Conservation (phyloP, 2,113 vertebrate species). For the Bettongia penicillata region DNA sequence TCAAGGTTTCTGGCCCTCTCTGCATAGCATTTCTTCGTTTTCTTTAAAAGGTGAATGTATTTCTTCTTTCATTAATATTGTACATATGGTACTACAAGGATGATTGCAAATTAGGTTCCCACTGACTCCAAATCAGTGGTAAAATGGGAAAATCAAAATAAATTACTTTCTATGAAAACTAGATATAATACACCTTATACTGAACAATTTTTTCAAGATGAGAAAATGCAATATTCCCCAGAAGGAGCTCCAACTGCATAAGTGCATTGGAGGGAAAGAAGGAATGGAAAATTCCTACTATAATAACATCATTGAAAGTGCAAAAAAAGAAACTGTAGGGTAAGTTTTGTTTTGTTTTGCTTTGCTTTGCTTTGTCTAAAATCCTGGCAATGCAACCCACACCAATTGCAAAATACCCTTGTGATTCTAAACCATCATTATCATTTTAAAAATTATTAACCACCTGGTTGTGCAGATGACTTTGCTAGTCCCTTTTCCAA, state of each 20-base stretch:
- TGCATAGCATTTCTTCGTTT: not conserved
- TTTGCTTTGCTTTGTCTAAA: not conserved
- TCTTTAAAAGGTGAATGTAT: not conserved
- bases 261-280: not conserved
- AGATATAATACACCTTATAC: not conserved
- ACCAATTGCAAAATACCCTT: not conserved
- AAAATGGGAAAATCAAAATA: not conserved
- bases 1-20: not conserved
- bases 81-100: not conserved
- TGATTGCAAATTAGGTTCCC: not conserved
- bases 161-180: not conserved
- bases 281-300: not conserved
- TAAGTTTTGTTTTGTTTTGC: not conserved
- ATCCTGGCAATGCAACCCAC: not conserved
- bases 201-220: not conserved
- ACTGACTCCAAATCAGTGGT: not conserved
- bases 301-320: not conserved
- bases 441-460: not conserved
- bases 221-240: not conserved
- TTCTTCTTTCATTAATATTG: not conserved
- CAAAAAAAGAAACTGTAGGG: not conserved
- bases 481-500: not conserved
- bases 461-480: not conserved
- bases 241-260: not conserved
- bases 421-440: not conserved